These are phyloP conservation scores for Branchipolynoe longqiensis DNA, from an alignment of 2,888 invertebrate genomes.

Conservation along the genomic window DNA sequence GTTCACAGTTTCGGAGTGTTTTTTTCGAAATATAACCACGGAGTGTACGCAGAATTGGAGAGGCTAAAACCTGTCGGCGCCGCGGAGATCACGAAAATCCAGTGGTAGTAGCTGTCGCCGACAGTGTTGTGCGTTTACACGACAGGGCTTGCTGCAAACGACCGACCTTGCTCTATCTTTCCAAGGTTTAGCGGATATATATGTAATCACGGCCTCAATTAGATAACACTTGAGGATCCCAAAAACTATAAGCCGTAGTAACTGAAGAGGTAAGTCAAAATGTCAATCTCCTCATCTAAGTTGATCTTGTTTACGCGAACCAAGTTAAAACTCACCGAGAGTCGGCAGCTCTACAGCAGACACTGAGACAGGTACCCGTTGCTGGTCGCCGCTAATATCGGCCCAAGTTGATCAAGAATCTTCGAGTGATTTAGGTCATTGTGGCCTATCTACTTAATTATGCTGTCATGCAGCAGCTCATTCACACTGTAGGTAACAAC, in stretches of 20 bases:
- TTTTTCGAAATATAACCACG: slow-evolving; percentile 7
- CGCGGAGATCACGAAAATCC: background rate
- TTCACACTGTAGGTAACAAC: too few relatives aligned
- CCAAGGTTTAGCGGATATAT: slow-evolving; percentile 4
- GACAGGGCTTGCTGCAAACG: background rate
- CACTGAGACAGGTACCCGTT: background rate
- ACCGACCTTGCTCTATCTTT: background rate
- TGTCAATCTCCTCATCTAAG: background rate
- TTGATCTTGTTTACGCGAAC: background rate
- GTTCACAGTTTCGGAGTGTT: background rate
- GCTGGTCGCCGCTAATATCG: background rate
- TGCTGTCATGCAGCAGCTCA: too few relatives aligned
- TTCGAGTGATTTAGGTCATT: background rate
- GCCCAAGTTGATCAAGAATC: background rate
- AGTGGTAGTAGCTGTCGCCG: background rate
- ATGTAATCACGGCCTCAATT: background rate
- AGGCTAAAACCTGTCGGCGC: background rate
- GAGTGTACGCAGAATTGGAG: background rate
- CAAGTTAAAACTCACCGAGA: background rate
- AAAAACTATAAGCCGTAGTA: background rate
- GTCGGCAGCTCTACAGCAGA: background rate
- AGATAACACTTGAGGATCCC: background rate
- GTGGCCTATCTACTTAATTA: background rate
- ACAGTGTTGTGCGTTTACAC: background rate
- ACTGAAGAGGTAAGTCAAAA: background rate